phyloP scores from a whole-genome alignment of 2,113 vertebrate species.

The Poeciliopsis prolifica region DNA sequence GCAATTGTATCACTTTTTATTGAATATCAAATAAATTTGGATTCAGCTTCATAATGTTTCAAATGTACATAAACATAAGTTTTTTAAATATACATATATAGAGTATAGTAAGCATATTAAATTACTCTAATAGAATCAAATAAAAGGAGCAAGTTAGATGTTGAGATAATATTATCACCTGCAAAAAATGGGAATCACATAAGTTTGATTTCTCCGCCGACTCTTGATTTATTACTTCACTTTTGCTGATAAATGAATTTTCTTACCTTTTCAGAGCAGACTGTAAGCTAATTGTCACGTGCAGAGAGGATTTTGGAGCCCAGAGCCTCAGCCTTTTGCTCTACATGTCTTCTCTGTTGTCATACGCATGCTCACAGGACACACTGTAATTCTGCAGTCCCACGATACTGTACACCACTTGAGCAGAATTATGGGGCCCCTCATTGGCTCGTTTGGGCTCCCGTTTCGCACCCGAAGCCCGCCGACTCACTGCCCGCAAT shows the following conservation, averaged over 20 bases:
- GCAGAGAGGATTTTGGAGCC: conserved; percentile 37
- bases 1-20: neutral
- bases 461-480: conserved; percentile 46
- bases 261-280: conserved; percentile 57
- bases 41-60: neutral
- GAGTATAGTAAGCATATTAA: too few relatives aligned
- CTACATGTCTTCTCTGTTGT: conserved; percentile 63
- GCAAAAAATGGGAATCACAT: conserved; percentile 2
- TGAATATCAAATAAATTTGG: neutral
- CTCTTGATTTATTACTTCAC: neutral
- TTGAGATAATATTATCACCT: neutral
- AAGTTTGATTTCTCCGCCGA: fast-evolving
- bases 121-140: neutral
- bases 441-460: conserved; percentile 40
- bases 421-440: conserved; percentile 36
- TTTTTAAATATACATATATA: too few relatives aligned
- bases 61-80: neutral
- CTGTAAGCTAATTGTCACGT: conserved; percentile 25
- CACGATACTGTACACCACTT: conserved; percentile 22
- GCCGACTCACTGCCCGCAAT: conserved; percentile 38
- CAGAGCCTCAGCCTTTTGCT: conserved; percentile 42
- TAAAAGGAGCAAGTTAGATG: neutral
- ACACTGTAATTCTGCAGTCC: conserved; percentile 31
- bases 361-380: conserved; percentile 43
- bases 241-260: conserved; percentile 5